Evolutionary conservation across 2,113 vertebrate genomes (phyloP), one percentile per base, ranked within the genome.

Genomic region (Leptosomus discolor): DNA sequence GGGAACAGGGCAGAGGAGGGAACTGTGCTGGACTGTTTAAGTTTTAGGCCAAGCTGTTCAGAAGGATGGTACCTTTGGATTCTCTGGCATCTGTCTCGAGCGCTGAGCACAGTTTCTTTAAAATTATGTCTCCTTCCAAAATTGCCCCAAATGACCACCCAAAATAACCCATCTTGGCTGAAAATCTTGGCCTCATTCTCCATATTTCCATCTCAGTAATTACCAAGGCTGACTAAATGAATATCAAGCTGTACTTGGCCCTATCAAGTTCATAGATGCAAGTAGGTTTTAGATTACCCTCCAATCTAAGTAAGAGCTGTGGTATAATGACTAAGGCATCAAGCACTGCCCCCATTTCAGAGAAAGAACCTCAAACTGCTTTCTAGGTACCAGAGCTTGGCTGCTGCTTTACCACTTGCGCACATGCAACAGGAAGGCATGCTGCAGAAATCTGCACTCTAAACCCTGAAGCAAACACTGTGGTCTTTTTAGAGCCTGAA

Each of bases 11-110:
- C 32, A 12, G 29, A 45, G 54, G 16, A 71, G 17, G 15, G 15
- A 70, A 15, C 34, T 1, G 1, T 37, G 56, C 34, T 2, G 3
- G 15, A 24, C 27, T 21, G 15, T 0, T 26, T 23, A 29, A 36
- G 32, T 14, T 71, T 54, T 24, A 71, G 26, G 12, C 50, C 39
- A 37, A 64, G 83, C 17, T 67, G 45, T 58, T 14, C 0, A 3
- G 74, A 82, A 82, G 36, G 48, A 16, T 0, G 1, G 37, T 6
- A 48, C 26, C 57, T 88, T 36, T 22, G 34, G 22, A 56, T 82
- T 81, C 70, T 50, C 56, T 30, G 45, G 19, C 27, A 83, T 20
- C 57, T 23, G 36, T 36, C 45, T 70, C 4, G 0, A 68, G 48
- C 37, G 14, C 18, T 8, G 13, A 73, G 15, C 43, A 27, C 15